phyloP scores from a whole-genome alignment of 2,888 invertebrate genomes.

The Molanna angustata region DNA sequence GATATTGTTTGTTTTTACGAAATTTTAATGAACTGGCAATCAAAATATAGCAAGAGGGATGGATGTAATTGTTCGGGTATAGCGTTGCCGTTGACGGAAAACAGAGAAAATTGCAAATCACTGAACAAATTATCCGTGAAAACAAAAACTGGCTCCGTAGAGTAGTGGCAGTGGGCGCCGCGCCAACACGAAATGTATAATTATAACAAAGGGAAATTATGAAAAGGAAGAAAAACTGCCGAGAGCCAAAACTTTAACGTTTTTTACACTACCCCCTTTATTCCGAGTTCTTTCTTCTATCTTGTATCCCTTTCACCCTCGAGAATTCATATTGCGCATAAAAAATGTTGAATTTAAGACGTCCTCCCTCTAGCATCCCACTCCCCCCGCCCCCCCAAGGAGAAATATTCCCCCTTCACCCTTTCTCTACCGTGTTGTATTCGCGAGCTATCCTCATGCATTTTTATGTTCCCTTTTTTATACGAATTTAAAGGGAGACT shows the following conservation, averaged over 20 bases:
- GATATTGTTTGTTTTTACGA: no score
- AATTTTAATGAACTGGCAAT: no score
- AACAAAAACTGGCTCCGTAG: conserved; percentile 7
- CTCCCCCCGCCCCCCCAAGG: conserved; percentile 21
- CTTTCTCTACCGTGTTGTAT: conserved; percentile 54
- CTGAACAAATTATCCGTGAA: conserved; percentile 20
- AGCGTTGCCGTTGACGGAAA: not conserved
- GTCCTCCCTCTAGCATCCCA: conserved; percentile 26
- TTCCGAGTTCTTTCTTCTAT: conserved; percentile 12
- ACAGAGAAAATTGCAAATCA: conserved; percentile 25
- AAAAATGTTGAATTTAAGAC: conserved; percentile 33
- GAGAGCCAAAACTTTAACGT: conserved; percentile 23
- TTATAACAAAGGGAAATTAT: conserved; percentile 29
- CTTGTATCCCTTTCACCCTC: conserved; percentile 30
- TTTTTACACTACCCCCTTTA: conserved; percentile 15
- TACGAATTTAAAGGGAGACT: conserved; percentile 56
- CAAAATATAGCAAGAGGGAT: no score
- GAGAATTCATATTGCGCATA: conserved; percentile 31
- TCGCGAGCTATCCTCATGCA: conserved; percentile 61
- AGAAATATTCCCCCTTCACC: conserved; percentile 33
- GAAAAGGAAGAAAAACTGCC: conserved; percentile 19
- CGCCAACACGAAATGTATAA: conserved; percentile 23
- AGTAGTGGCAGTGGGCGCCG: conserved; percentile 5
- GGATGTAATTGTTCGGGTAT: not conserved
- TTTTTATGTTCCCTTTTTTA: conserved; percentile 62